Evolutionary conservation across 2,888 invertebrate genomes (phyloP), one percentile per base, ranked within the genome.

Genomic region (Elegia similella): DNA sequence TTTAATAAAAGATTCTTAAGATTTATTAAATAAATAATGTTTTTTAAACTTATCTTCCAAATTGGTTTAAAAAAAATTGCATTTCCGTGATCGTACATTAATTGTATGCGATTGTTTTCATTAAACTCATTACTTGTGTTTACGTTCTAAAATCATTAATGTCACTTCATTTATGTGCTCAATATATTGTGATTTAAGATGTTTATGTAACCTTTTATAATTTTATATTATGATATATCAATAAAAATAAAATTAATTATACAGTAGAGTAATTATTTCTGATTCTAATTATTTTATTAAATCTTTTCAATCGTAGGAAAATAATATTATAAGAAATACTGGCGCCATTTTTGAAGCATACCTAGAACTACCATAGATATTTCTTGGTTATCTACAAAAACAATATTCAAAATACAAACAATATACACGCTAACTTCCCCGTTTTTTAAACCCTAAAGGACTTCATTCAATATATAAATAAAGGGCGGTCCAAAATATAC

Each of bases 81-180:
- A 38, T 38, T 38, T 38, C n/a, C 12, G 38, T 38, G n/a, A 38
- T 38, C 12, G 38, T 38, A 38, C n/a, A 38, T 12, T 38, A 12
- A 38, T 38, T 38, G 5, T 43, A 15, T 43, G 7, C 7, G n/a
- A 42, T n/a, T 42, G 42, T 42, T 50, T 34, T 16, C 32, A 50
- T 50, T 32, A 50, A n/a, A 50, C 15, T 50, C 15, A 50, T 50
- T 32, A 12, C 1, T 17, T 12, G 46, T 23, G 12, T 46, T 12
- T 46, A 23, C 12, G 17, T 50, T 50, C 15, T 34, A 13, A 34
- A 50, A 6, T 15, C 13, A 13, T 34, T 50, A 50, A 34, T 34
- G 12, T 50, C 34, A 16, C 17, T 34, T 50, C 50, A 50, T 50
- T n/a, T 16, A 50, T 50, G 50, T 50, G 50, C 46, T 50, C 50